Evolutionary conservation across 53 echinoderm and acorn worm genomes (phyloP), one percentile per base, ranked within the genome.

Genomic region (Hippasteria phrygiana): DNA sequence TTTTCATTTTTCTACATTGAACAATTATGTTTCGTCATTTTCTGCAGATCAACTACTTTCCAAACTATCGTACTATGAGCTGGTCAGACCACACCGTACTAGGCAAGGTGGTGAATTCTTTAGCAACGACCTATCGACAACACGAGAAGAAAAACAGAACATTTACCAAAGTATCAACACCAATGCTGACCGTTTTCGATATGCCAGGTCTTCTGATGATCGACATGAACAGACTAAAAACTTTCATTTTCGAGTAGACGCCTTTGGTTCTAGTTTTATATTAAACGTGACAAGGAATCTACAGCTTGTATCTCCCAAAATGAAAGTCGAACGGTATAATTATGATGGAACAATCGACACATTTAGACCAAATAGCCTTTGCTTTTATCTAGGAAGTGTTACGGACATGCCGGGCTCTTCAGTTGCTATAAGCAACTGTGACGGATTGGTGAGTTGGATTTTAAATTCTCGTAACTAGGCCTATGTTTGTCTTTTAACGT

Each of bases 351-450:
- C 83, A 17, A 80, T 76, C 11, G 67, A 86, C 8, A 78, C 62
- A 37, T 84, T 73, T 40, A 76, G 67, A 50, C 95, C 92, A 0
- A 91, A 79, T 31, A 91, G 89, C 14, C 88, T 78, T 1, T 98
- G 98, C 78, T 96, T 91, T 73, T 98, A 96, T 50, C 62, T 74
- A 18, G 98, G 98, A 1, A 64, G 81, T 13, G 96, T 98, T 5
- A 64, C 76, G 1, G 88, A 77, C 29, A 66, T 64, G 20, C 20
- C 66, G 10, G 64, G 38, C 9, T 98, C 98, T 11, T 86, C 91
- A 4, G 98, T 95, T 50, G 95, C 98, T 20, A 89, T 98, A 28
- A 98, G 98, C 88, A 98, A 92, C 66, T 98, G 98, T 31, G 66
- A 94, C 26, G 98, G 98, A 65, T 47, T 98, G 94, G 98, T 98